Percentiles rank a stretch among this genome's conserved stretches.
Evolutionary conservation across 2,113 vertebrate genomes (phyloP).

Genomic region (Anoura caudifer): DNA sequence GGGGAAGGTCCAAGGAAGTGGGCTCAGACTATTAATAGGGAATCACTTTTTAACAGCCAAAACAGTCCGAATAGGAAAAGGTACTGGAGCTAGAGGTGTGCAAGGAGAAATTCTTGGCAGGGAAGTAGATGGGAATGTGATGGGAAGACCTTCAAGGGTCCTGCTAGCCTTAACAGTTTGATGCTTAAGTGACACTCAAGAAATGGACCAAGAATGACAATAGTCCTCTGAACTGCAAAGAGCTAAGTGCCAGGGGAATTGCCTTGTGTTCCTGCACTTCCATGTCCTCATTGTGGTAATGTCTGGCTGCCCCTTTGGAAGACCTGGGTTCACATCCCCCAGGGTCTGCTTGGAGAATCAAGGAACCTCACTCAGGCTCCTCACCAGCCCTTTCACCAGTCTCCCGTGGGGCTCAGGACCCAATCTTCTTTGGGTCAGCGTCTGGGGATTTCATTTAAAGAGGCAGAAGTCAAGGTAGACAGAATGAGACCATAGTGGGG

Average conservation of each 20-base stretch:
- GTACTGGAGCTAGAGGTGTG: neutral
- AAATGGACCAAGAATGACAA: neutral
- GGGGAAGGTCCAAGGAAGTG: neutral
- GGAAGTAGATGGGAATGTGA: neutral
- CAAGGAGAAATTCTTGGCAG: neutral
- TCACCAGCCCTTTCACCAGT: neutral
- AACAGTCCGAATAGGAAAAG: neutral
- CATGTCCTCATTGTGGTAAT: neutral
- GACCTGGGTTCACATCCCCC: neutral
- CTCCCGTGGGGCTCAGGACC: neutral
- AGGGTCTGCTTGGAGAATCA: neutral
- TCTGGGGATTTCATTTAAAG: constrained; percentile 5
- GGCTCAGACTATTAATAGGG: neutral
- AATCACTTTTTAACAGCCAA: neutral
- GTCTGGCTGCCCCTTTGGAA: neutral
- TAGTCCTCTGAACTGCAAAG: neutral
- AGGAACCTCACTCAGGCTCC: neutral
- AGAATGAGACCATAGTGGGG: neutral
- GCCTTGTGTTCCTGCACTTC: neutral
- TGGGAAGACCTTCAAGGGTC: neutral
- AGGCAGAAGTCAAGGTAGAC: neutral
- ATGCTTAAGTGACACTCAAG: neutral
- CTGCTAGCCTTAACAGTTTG: neutral
- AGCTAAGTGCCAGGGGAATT: neutral
- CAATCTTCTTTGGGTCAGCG: neutral